Percentiles rank a stretch among this genome's conserved stretches.
Evolutionary conservation across 2,888 invertebrate species (phyloP).

Genomic region (Ochropleura plecta): DNA sequence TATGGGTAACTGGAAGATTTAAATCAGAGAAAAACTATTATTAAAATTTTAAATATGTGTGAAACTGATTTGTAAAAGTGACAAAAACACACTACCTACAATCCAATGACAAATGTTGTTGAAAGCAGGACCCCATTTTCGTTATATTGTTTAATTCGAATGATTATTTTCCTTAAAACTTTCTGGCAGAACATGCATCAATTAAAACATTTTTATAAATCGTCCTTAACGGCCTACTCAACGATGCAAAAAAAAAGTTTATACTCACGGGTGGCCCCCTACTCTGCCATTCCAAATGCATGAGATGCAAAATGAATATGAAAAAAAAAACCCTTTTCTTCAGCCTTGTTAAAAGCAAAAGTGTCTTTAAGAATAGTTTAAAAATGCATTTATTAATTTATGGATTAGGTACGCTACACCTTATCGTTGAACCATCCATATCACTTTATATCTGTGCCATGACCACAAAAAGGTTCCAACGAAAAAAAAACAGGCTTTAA

Average conservation of each 20-base stretch:
- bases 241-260: background rate
- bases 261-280: background rate
- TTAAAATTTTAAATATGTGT: background rate
- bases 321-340: constrained; percentile 9
- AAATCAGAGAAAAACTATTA: constrained; percentile 18
- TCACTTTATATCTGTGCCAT: constrained; percentile 61
- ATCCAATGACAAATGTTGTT: background rate
- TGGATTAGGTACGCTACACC: constrained; percentile 33
- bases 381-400: constrained; percentile 64
- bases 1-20: constrained; percentile 2
- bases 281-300: constrained; percentile 35
- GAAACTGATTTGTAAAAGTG: background rate
- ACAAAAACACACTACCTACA: background rate
- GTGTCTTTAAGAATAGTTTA: constrained; percentile 29
- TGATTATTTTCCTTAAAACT: background rate
- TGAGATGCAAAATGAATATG: constrained; percentile 38
- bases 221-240: background rate
- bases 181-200: background rate
- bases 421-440: constrained; percentile 41
- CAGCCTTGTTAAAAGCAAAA: constrained; percentile 34
- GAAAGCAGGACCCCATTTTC: background rate
- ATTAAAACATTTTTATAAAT: background rate
- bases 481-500: constrained; percentile 67
- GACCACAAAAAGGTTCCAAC: constrained; percentile 58
- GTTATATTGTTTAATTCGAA: background rate